Base-by-base conservation (phyloP, 1,140 invertebrate species). In the Panagrolaimus sp. region DNA sequence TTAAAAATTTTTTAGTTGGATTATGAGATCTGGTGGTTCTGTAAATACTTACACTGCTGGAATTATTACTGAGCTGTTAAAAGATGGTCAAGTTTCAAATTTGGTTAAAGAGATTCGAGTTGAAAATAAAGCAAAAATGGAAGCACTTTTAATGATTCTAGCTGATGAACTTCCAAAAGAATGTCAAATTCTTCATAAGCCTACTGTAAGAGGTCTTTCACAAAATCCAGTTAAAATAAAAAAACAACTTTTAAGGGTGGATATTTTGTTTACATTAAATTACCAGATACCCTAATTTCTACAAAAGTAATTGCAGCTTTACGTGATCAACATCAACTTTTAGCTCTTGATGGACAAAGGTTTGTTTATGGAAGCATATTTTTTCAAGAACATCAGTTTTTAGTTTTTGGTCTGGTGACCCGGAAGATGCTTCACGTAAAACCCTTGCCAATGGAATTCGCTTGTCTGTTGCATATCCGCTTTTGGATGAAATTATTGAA, bases 11-110 rank as follows among this genome's bases (percentile, higher is more conserved):
- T 69, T 46, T 27, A 72, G 46, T 47, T 31, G 42, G 57, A 63
- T 72, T 14, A 38, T 72, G 62, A 64, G 16, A 38, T 72, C 70
- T 43, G 43, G 61, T 42, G 70, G 70, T 8, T 51, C 43, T 31
- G 11, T 72, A n/a, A 72, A 72, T 46, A 74, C 70, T 9, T 71
- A 64, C 16, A 72, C 63, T 23, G 70, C 71, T 0, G 57, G 69
- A 9, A 38, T 72, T n/a, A 53, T 72, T 20, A 61, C 70, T 27
- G 61, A 72, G 48, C 23, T 72, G 53, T 43, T 72, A n/a, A 42
- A 72, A 38, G 42, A 27, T 31, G 70, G 69, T 16, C 43, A 43
- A 38, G 68, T 61, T 1, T 62, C 38, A 9, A n/a, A 63, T 8
- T 69, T 71, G 16, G 53, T 72, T 13, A 20, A 46, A 13, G 57